A percentile compares a stretch with the other conserved stretches of the same genome.
These are phyloP conservation scores for Amphilophus citrinellus DNA, from an alignment of 2,113 vertebrate species.

Conservation along the genomic window DNA sequence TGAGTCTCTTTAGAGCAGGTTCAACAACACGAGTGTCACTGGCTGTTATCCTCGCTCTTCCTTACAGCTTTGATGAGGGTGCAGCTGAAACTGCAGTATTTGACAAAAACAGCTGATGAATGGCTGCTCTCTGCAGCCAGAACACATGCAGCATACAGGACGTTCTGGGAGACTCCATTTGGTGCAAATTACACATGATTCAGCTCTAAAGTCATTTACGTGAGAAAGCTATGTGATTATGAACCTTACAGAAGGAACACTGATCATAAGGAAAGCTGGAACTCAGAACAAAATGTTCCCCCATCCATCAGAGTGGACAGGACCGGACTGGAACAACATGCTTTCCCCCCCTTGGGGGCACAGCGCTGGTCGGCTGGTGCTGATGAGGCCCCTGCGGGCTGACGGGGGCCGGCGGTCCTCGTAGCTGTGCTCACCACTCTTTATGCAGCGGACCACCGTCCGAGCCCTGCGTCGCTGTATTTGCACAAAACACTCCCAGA, in stretches of 20 bases:
- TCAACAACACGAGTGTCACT: not conserved
- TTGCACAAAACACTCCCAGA: slow-evolving; percentile 70
- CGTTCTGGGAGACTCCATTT: not conserved
- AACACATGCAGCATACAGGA: not conserved
- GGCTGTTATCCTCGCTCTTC: not conserved
- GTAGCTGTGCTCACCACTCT: not conserved
- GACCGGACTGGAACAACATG: slow-evolving; percentile 35
- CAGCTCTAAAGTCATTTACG: not conserved
- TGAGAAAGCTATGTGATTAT: not conserved
- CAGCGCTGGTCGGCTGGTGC: not conserved
- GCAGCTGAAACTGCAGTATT: not conserved
- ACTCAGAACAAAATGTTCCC: not conserved
- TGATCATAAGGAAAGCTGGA: not conserved
- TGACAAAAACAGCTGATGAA: not conserved
- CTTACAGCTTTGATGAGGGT: fast-evolving
- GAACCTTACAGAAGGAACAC: not conserved
- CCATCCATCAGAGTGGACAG: slow-evolving; percentile 43
- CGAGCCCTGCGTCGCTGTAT: slow-evolving; percentile 50
- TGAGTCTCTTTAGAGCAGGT: not conserved
- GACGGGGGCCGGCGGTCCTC: not conserved
- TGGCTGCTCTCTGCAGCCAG: not conserved
- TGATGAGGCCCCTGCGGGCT: slow-evolving; percentile 39
- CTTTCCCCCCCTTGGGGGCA: not conserved
- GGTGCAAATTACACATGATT: not conserved
- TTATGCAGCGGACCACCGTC: slow-evolving; percentile 68